Percentiles rank a stretch among this genome's conserved stretches.
These are phyloP conservation scores for Oxyruncus cristatus DNA, from an alignment of 2,113 vertebrate species.

Conservation along the genomic window DNA sequence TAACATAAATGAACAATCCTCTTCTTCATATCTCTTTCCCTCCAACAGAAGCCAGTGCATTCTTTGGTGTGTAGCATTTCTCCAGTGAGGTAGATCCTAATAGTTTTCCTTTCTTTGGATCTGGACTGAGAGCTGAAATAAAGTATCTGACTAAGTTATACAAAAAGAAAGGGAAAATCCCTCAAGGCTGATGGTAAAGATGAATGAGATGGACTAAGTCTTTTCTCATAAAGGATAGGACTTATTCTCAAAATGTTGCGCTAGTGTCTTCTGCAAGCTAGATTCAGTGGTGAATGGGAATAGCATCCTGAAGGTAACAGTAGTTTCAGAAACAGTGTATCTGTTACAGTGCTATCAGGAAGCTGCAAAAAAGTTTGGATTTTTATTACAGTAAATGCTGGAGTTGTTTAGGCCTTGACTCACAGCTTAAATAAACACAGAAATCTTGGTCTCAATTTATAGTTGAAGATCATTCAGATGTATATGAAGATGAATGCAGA, in stretches of 20 bases:
- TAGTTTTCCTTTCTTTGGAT: neutral
- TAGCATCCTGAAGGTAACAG: neutral
- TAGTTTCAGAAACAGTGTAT: neutral
- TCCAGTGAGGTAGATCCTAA: neutral
- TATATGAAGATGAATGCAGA: neutral
- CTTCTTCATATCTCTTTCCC: neutral
- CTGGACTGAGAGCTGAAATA: neutral
- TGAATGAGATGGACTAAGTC: neutral
- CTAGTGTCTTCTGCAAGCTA: neutral
- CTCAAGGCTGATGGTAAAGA: neutral
- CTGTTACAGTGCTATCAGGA: neutral
- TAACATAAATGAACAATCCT: neutral
- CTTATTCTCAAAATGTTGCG: neutral
- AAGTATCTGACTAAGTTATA: neutral
- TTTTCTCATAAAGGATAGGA: neutral
- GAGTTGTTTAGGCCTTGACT: neutral
- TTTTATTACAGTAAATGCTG: neutral
- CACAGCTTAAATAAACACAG: neutral
- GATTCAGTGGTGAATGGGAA: neutral
- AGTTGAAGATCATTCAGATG: neutral
- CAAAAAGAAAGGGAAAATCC: neutral
- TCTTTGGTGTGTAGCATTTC: neutral
- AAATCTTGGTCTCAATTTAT: neutral
- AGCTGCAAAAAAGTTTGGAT: neutral
- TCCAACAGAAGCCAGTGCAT: neutral